These are phyloP conservation scores for Anolis sagrei DNA, from an alignment of 2,113 vertebrate species.

Conservation along the genomic window DNA sequence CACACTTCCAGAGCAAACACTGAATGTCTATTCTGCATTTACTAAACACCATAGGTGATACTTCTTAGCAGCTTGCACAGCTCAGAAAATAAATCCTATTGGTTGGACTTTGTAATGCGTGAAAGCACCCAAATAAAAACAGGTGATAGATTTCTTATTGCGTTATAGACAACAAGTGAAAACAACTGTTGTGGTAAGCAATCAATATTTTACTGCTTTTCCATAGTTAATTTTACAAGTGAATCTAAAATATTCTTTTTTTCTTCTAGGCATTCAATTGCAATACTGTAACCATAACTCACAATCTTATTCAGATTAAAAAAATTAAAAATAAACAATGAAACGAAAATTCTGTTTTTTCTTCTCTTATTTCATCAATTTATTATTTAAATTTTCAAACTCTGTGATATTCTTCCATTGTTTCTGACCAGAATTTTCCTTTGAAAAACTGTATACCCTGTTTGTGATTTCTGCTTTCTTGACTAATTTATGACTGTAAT, in stretches of 20 bases:
- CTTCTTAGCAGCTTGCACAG: conserved; percentile 5
- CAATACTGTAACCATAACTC: conserved; percentile 69
- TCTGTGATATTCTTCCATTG: conserved; percentile 44
- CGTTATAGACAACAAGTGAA: conserved; percentile 72
- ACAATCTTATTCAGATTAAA: conserved; percentile 68
- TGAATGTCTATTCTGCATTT: not conserved
- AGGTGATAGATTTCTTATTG: conserved; percentile 68
- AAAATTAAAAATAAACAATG: conserved; percentile 71
- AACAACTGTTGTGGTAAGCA: conserved; percentile 71
- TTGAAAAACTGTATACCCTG: no score
- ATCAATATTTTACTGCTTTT: conserved; percentile 75
- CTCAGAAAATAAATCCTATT: conserved; percentile 14
- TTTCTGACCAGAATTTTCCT: no score
- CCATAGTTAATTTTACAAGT: conserved; percentile 72
- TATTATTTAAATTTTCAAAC: conserved; percentile 71
- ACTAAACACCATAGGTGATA: not conserved
- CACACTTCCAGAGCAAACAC: not conserved
- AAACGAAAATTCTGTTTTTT: conserved; percentile 72
- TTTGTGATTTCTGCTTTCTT: no score
- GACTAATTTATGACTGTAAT: no score
- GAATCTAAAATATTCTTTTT: conserved; percentile 64
- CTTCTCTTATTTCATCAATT: conserved; percentile 72
- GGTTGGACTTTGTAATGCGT: conserved; percentile 22
- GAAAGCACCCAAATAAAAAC: conserved; percentile 63
- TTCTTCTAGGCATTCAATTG: conserved; percentile 69